Conservation (phyloP, 2,888 invertebrate species). For the Phyllotreta cruciferae region DNA sequence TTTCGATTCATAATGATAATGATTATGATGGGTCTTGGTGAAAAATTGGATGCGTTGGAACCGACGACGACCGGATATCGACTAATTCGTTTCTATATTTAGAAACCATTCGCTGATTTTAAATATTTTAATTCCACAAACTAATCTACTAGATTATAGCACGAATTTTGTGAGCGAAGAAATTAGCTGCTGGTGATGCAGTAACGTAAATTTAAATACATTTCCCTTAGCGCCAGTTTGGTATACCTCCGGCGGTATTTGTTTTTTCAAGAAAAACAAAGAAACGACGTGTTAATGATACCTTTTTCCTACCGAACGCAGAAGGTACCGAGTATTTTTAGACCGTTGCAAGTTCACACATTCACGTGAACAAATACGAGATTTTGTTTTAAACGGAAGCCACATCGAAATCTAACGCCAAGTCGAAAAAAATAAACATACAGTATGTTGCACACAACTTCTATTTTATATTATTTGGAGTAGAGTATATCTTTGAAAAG, state of each 20-base stretch:
- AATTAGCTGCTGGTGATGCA: background rate
- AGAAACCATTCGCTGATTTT: too few relatives aligned
- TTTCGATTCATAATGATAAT: constrained; percentile 29
- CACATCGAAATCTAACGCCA: too few relatives aligned
- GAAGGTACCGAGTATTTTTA: constrained; percentile 27
- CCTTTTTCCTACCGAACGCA: constrained; percentile 27
- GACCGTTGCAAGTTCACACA: constrained; percentile 20
- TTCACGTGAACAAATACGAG: constrained; percentile 23
- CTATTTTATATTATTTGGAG: too few relatives aligned
- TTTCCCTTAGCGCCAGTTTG: constrained; percentile 24
- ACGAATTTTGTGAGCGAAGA: too few relatives aligned
- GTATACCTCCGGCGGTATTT: constrained; percentile 19
- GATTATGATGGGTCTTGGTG: constrained; percentile 21
- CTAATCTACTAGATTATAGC: too few relatives aligned
- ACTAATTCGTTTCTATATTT: too few relatives aligned
- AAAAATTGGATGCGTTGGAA: constrained; percentile 28
- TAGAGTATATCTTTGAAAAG: too few relatives aligned
- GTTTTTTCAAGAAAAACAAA: constrained; percentile 30
- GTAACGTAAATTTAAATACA: constrained; percentile 19
- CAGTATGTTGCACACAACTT: too few relatives aligned
- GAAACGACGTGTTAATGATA: constrained; percentile 32
- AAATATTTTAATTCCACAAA: too few relatives aligned
- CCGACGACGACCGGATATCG: constrained; percentile 12
- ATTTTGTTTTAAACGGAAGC: too few relatives aligned
- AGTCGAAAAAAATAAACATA: too few relatives aligned